Conservation (phyloP, 2,113 vertebrate genomes). For the Cryptomyrus ogoouensis region DNA sequence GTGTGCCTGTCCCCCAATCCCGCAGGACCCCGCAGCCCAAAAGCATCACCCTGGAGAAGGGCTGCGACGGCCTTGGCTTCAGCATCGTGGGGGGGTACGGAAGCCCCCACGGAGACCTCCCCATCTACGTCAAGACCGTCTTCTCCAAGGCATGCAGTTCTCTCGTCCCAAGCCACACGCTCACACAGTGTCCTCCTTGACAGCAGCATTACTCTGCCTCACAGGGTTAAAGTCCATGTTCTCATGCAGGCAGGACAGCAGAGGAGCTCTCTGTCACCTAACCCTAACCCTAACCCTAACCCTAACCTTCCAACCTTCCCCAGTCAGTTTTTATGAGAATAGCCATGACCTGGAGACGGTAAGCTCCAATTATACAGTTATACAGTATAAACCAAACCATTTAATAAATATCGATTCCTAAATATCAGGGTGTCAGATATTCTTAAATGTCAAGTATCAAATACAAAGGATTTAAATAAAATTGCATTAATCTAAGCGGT, state of each 20-base stretch:
- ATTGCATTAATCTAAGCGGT: neutral
- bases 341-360: neutral
- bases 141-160: slow-evolving; percentile 77
- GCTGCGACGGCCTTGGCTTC: slow-evolving; percentile 90
- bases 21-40: slow-evolving; percentile 74
- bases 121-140: slow-evolving; percentile 96
- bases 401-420: neutral
- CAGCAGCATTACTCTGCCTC: neutral
- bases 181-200: neutral
- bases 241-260: neutral
- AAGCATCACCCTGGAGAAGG: slow-evolving; percentile 86
- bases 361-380: neutral
- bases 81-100: slow-evolving; percentile 92
- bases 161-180: neutral
- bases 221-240: neutral
- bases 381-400: neutral
- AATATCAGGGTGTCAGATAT: neutral
- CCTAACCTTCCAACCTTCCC: neutral
- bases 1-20: slow-evolving; percentile 26
- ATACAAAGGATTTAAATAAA: neutral
- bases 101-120: slow-evolving; percentile 92
- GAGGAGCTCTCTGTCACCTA: no score
- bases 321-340: neutral
- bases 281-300: no score
- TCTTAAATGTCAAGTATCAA: neutral